These are phyloP conservation scores for Caenorhabditis uteleia DNA, from an alignment of 2,888 invertebrate genomes.

Conservation along the genomic window DNA sequence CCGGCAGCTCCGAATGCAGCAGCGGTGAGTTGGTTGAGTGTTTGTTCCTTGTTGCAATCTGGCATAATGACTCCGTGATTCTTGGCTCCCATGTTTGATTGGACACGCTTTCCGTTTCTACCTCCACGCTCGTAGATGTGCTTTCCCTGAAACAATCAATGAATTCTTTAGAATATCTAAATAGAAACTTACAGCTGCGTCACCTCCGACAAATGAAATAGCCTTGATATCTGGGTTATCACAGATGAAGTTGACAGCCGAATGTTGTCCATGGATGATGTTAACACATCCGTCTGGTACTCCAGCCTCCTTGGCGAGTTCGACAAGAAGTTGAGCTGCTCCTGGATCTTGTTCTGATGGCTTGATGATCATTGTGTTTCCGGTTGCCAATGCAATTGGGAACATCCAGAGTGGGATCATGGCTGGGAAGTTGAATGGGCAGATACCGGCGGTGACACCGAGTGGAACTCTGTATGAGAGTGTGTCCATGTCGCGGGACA, in stretches of 20 bases:
- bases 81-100: constrained; percentile 98
- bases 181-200: constrained; percentile 79
- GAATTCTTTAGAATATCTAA: constrained; percentile 1
- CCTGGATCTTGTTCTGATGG: constrained; percentile 98
- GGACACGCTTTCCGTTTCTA: constrained; percentile 90
- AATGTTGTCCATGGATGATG: constrained; percentile 91
- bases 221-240: constrained; percentile 93
- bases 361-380: constrained; percentile 91
- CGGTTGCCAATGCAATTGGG: constrained; percentile 80
- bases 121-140: constrained; percentile 92
- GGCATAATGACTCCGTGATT: constrained; percentile 96
- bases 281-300: constrained; percentile 95
- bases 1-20: constrained; percentile 99
- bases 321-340: constrained; percentile 91
- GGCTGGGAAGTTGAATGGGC: constrained; percentile 77
- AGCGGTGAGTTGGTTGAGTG: constrained; percentile 84
- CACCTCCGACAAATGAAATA: constrained; percentile 97
- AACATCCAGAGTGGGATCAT: constrained; percentile 97
- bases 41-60: constrained; percentile 95
- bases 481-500: constrained; percentile 94
- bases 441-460: constrained; percentile 82
- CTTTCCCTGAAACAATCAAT: constrained; percentile 76
- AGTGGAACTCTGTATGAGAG: constrained; percentile 88
- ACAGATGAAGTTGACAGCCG: constrained; percentile 94
- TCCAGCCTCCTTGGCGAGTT: constrained; percentile 84